Base-by-base conservation (phyloP, 2,113 vertebrate species). In the Polypterus senegalus region DNA sequence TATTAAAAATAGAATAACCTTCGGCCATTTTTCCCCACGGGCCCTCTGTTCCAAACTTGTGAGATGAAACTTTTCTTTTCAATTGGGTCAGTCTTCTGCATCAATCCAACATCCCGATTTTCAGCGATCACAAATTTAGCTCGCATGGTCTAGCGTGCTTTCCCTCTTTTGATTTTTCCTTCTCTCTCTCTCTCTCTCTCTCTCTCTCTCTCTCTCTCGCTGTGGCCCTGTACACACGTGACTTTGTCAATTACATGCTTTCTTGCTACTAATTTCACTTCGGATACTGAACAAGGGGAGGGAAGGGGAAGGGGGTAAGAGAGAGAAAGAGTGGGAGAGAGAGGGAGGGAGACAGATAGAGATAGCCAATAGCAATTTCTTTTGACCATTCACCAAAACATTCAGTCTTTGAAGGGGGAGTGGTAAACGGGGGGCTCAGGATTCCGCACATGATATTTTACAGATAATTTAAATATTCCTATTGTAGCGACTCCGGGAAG, bases 11-110 rank as follows among this genome's bases (percentile, higher is more conserved):
- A 75, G 72, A 75, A 76, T 91, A 91, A 97, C 94, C 94, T 97
- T 97, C 93, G 93, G 95, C 94, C 95, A 97, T 98, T 93, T 97
- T 96, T 92, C 90, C 92, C 90, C 86, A 88, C 86, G 79, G 90
- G 92, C 91, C 91, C 89, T 92, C 88, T 81, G 88, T 83, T 88
- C 86, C 90, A 86, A 90, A 92, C 87, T 92, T 88, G 85, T 83
- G 71, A 88, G 89, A 86, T 86, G 90, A 86, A 92, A 89, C 89
- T 95, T 93, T 90, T 88, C 88, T 86, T 85, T 87, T 76, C 87
- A 85, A 88, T 80, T 77, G 87, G 80, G 83, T 84, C 81, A 83
- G 75, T 85, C 79, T 83, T 90, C 89, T 84, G 89, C 89, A 90
- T 91, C 89, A 92, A 88, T 84, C 90, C 90, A 83, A 92, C 92